Conservation (phyloP, 2,797 vertebrate genomes). For the Notolepis coatsorum region DNA sequence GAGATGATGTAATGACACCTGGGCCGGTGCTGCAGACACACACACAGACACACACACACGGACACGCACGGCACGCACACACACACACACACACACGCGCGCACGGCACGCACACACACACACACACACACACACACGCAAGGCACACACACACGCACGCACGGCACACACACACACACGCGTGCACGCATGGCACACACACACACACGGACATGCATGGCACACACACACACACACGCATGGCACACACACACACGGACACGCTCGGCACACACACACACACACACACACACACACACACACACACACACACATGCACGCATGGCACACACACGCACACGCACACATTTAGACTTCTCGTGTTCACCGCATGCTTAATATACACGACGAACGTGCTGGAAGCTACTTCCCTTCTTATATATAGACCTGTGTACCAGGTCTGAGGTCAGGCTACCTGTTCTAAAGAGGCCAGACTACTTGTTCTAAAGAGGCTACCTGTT, state of each 20-base stretch:
- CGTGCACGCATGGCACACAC: not conserved
- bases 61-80: too few species aligned
- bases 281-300: too few species aligned
- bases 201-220: constrained; percentile 23
- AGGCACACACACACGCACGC: not conserved
- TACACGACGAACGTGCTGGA: too few species aligned
- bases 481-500: too few species aligned
- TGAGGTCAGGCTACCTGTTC: too few species aligned
- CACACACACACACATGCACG: not conserved
- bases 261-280: too few species aligned
- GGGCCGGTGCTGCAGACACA: constrained; percentile 17
- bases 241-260: constrained; percentile 12
- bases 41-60: constrained; percentile 22
- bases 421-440: too few species aligned
- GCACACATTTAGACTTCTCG: not conserved
- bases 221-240: constrained; percentile 23
- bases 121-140: not conserved
- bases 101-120: not conserved
- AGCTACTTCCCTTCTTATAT: too few species aligned
- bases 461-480: too few species aligned
- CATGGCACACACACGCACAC: not conserved
- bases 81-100: not conserved
- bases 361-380: not conserved
- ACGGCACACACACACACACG: not conserved
- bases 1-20: constrained; percentile 58